Base-by-base conservation (phyloP, 2,113 vertebrate species). In the Menura novaehollandiae region DNA sequence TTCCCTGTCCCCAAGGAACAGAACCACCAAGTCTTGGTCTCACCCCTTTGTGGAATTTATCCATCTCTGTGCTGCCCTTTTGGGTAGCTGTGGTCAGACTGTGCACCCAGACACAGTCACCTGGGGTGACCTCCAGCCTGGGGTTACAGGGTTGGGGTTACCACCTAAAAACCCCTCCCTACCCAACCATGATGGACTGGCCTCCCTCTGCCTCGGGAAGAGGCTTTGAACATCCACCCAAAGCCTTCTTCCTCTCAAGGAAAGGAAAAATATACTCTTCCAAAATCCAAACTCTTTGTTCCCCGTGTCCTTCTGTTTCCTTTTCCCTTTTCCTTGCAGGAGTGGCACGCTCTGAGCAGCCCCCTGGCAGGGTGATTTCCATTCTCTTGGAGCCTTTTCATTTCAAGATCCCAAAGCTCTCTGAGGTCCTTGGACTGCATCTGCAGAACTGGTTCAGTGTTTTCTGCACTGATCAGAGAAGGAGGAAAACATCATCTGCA, bases 11-110 rank as follows among this genome's bases (percentile, higher is more conserved):
- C 46, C 6, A 0, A 2, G 43, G 51, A 27, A 32, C 21, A 44
- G 24, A 37, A 26, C 33, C 62, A 76, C 39, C 66, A 74, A 55
- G 32, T 6, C 30, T 13, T 43, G 51, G 21, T 39, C n/a, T 47
- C 24, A 17, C 47, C 46, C 71, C 27, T 83, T 55, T 30, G 26
- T 4, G 23, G 43, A 9, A n/a, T 78, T 90, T 69, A 24, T 27
- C 44, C 14, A 13, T 16, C 28, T 52, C 85, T 88, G 27, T 0
- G 8, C 20, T 47, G 68, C 49, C 23, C 44, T 77, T 89, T 87
- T 44, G 41, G 51, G 64, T 52, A 66, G 37, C 30, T 8, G 0
- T 11, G 19, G 32, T 16, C 1, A 0, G 18, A 13, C 32, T 43
- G 41, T 71, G 53, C 62, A 37, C 46, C 43, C 73, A 67, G 58